Evolutionary conservation across 2,113 vertebrate genomes (phyloP), one percentile per base, ranked within the genome.

Genomic region (Peromyscus polionotus): DNA sequence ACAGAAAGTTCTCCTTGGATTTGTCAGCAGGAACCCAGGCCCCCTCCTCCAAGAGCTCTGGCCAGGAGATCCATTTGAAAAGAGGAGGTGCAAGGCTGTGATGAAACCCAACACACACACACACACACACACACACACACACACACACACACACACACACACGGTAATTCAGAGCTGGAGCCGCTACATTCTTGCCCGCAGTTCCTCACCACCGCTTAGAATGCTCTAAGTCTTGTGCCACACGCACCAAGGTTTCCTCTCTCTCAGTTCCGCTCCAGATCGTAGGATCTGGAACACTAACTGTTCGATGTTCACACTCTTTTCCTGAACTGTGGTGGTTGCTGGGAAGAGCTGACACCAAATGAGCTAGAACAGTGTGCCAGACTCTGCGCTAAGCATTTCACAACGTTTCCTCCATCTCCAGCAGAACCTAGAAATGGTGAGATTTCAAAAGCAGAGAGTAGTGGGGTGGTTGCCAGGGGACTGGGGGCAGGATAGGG

Each of bases 161-260:
- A n/a, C n/a, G 14, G 16, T 51, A 79, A 79, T 19, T 79, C 77
- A 36, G 48, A 36, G 31, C 2, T 19, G 2, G 48, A 57, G 51
- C 8, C 1, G 3, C 1, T 19, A 54, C 31, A 11, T 51, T 51
- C 76, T 33, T 1, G 3, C 13, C 76, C 0, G 3, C 31, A 10
- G 76, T 51, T 80, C 13, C 48, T 19, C 28, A 10, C 14, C 45
- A 16, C 76, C 14, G 5, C 26, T 79, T 51, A 79, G 13, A 80
- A 20, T 11, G 8, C 4, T 80, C 45, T 36, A 51, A 80, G 31
- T 80, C 48, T 80, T 48, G 48, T 51, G 31, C 17, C 31, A 33
- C 48, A 11, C 19, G 48, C 2, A 0, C 31, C 0, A 0, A 54
- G 48, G 31, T 54, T 54, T 36, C 51, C 31, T 54, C 48, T 51